Percentiles rank a stretch among this genome's conserved stretches.
Evolutionary conservation across 2,888 invertebrate genomes (phyloP).

Genomic region (Drosophila borborema): DNA sequence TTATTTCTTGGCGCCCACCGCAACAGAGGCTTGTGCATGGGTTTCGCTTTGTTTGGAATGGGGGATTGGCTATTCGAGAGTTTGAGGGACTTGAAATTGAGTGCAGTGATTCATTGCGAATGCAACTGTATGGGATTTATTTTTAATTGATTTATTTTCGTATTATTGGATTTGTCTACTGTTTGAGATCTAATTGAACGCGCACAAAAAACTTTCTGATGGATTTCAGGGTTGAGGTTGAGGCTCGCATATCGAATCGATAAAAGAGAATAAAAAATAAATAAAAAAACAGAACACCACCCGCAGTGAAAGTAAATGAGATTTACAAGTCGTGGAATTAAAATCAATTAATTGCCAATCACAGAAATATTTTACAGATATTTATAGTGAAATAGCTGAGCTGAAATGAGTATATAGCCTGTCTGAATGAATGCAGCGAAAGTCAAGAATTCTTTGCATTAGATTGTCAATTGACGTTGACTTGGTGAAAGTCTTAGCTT

Average conservation of each 20-base stretch:
- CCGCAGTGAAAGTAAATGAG: constrained; percentile 43
- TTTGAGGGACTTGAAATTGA: constrained; percentile 49
- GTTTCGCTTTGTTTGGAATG: constrained; percentile 18
- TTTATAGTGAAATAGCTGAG: neutral
- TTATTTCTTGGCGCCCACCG: constrained; percentile 64
- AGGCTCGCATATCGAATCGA: constrained; percentile 28
- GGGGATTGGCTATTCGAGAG: constrained; percentile 56
- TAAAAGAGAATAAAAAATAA: neutral
- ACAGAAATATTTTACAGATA: constrained; percentile 24
- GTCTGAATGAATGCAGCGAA: neutral
- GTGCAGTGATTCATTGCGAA: constrained; percentile 61
- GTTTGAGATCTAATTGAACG: constrained; percentile 63
- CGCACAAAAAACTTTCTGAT: constrained; percentile 21
- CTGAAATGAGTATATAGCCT: neutral
- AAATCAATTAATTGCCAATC: constrained; percentile 50
- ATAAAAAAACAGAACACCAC: constrained; percentile 25
- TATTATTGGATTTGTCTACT: constrained; percentile 61
- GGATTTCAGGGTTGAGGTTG: constrained; percentile 30
- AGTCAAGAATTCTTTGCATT: constrained; percentile 11
- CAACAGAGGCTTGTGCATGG: constrained; percentile 26
- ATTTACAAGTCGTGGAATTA: constrained; percentile 16
- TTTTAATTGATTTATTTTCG: constrained; percentile 72
- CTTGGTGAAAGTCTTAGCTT: neutral
- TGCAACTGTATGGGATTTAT: constrained; percentile 52
- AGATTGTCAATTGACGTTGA: constrained; percentile 1